Evolutionary conservation across 2,888 invertebrate genomes (phyloP), one percentile per base, ranked within the genome.

Genomic region (Melinaea menophilus): DNA sequence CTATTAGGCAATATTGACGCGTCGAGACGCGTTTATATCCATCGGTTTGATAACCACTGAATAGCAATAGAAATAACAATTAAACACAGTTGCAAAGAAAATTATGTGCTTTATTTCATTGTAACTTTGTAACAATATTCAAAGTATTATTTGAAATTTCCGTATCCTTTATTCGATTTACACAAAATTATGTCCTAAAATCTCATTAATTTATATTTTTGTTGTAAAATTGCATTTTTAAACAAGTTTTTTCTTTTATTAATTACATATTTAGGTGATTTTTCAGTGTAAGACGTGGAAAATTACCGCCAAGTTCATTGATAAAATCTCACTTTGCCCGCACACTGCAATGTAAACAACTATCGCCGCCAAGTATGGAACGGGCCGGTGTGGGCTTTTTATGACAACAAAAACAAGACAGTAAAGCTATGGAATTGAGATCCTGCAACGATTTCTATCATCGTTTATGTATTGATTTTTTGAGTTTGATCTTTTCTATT

Each of bases 1-100:
- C 71, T 83, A 86, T 88, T 89, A 84, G 83, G 86, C 81, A 88
- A 88, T 86, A 85, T 82, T 77, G 76, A 74, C 72, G 72, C 70
- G 71, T 60, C 68, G 58, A 64, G 63, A 70, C 60, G 63, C 69
- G 70, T 75, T 76, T 65, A 67, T 66, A 65, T 59, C 69, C 47
- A 76, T 69, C 68, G 51, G 47, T 73, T 73, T 76, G 60, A 58
- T 51, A 51, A 58, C 9, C 48, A n/a, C 31, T 51, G 51, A 51
- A 51, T 31, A 31, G 22, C 31, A 51, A 51, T 31, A 9, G 22
- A 7, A 51, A 51, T 51, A 51, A 9, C 51, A 51, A 51, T 51
- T 51, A 31, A n/a, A 9, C 1, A 2, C n/a, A 31, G 31, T 3
- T 51, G 51, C 31, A 48, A 48, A 22, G 48, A n/a, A n/a, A 48